phyloP scores from a whole-genome alignment of 2,113 vertebrate genomes.

The Actenoides lindsayi region DNA sequence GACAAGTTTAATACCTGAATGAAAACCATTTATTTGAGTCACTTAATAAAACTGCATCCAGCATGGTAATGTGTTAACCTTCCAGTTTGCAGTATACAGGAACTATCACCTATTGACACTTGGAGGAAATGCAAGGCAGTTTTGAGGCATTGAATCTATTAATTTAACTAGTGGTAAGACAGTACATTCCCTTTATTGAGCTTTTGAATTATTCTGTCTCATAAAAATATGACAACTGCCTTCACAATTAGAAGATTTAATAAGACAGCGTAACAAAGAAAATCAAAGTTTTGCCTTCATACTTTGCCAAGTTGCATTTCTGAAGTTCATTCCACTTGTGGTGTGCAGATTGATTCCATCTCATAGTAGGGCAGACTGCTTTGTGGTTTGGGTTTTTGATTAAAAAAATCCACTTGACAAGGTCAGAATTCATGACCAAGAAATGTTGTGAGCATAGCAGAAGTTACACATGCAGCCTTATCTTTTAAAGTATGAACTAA shows the following conservation, averaged over 20 bases:
- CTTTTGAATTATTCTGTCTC: not conserved
- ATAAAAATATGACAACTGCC: not conserved
- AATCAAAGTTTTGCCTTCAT: not conserved
- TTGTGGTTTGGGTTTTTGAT: not conserved
- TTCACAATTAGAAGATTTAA: not conserved
- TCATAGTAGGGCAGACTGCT: not conserved
- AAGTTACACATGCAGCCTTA: not conserved
- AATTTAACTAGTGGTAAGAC: not conserved
- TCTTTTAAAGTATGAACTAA: not conserved
- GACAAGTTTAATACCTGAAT: not conserved
- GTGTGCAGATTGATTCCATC: not conserved
- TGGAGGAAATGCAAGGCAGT: not conserved
- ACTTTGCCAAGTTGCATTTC: not conserved
- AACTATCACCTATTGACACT: not conserved
- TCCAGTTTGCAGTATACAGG: not conserved
- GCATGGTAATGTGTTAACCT: not conserved
- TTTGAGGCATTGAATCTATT: not conserved
- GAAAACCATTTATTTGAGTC: not conserved
- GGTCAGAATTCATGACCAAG: not conserved
- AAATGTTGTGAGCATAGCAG: not conserved
- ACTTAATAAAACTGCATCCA: not conserved
- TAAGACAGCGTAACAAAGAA: not conserved
- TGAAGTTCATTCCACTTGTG: not conserved
- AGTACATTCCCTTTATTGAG: not conserved
- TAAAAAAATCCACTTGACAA: conserved; percentile 12